Conservation (phyloP, 1,140 invertebrate genomes). For the Camponotus vicinus region DNA sequence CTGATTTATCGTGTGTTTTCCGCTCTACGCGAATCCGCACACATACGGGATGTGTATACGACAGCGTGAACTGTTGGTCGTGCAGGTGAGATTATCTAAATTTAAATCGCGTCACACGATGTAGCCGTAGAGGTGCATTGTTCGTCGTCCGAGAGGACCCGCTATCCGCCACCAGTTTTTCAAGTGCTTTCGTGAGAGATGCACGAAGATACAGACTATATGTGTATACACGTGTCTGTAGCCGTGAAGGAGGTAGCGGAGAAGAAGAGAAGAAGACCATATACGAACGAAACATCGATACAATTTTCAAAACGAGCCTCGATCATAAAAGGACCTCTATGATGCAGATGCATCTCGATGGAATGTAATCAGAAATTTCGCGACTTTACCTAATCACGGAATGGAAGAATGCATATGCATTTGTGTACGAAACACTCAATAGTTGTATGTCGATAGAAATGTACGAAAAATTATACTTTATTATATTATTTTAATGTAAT, state of each 20-base stretch:
- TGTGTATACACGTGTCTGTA: slow-evolving; percentile 11
- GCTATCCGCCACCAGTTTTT: slow-evolving; percentile 67
- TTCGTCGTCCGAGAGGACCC: slow-evolving; percentile 66
- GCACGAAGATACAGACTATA: neutral
- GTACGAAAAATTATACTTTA: neutral
- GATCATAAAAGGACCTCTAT: slow-evolving; percentile 56
- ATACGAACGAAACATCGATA: slow-evolving; percentile 48
- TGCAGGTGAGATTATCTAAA: slow-evolving; percentile 73
- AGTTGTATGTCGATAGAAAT: neutral
- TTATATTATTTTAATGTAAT: neutral
- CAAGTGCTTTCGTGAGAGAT: slow-evolving; percentile 60
- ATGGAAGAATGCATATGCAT: slow-evolving; percentile 19
- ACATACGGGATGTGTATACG: neutral
- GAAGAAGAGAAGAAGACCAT: slow-evolving; percentile 38
- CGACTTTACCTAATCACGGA: slow-evolving; percentile 19
- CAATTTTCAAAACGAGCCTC: slow-evolving; percentile 14
- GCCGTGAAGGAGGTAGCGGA: neutral
- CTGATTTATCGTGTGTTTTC: slow-evolving; percentile 23
- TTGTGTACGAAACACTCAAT: neutral
- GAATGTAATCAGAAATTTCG: slow-evolving; percentile 49
- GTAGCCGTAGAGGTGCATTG: slow-evolving; percentile 58
- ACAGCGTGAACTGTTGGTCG: slow-evolving; percentile 18
- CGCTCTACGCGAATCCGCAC: neutral
- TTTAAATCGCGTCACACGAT: slow-evolving; percentile 64
- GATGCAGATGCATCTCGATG: slow-evolving; percentile 63